A percentile compares a stretch with the other conserved stretches of the same genome.
Conservation (phyloP, 2,113 vertebrate species). For the Donacobius atricapilla region DNA sequence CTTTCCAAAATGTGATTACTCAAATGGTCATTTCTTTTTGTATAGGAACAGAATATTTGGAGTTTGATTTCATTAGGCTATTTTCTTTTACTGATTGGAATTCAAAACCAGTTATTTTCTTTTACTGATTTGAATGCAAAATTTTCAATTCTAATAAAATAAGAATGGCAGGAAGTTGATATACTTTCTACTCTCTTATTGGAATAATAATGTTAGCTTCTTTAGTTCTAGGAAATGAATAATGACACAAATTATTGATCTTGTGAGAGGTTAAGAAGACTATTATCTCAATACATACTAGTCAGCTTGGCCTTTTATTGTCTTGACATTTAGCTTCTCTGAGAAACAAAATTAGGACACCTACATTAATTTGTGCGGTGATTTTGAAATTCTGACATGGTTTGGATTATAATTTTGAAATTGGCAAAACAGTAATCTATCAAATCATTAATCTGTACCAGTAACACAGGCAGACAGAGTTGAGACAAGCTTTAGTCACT, state of each 20-base stretch:
- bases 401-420: constrained; percentile 15
- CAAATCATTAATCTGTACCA: constrained; percentile 10
- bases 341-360: constrained; percentile 8
- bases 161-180: background rate
- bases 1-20: background rate
- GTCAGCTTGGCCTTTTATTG: constrained; percentile 61
- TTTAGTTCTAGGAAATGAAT: constrained; percentile 53
- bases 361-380: background rate
- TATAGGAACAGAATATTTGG: background rate
- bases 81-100: background rate
- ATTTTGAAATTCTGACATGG: background rate
- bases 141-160: background rate
- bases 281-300: constrained; percentile 62
- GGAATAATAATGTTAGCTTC: constrained; percentile 46
- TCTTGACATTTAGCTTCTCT: constrained; percentile 41
- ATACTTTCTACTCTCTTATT: background rate
- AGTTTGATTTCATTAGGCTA: background rate
- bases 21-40: background rate
- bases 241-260: constrained; percentile 57
- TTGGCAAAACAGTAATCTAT: constrained; percentile 18
- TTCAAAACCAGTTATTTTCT: background rate
- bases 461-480: background rate
- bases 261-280: constrained; percentile 13
- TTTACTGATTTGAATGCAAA: background rate
- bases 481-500: background rate